Base-by-base conservation (phyloP, 2,113 vertebrate genomes). In the Rattus rattus region DNA sequence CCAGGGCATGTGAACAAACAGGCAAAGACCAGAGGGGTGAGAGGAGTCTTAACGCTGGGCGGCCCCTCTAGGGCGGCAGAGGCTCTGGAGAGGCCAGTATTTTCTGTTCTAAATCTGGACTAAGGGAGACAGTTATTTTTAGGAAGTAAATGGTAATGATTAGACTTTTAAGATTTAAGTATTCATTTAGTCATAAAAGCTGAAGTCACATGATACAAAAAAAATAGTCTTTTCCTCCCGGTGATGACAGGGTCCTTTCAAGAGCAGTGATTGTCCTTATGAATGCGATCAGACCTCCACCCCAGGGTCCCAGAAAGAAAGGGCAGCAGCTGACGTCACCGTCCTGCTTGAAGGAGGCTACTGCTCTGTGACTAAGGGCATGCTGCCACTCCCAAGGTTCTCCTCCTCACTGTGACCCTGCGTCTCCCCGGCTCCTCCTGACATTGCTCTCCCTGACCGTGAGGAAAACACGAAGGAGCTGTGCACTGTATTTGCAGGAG, bases 81-180 rank as follows among this genome's bases (percentile, higher is more conserved):
- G 89, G 92, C 76, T 73, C 56, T 19, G 7, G 5, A 5, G n/a
- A 97, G 92, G 88, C 85, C 90, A 84, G 88, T 88, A 91, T 84
- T 97, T 98, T 98, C 94, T 92, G 95, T 98, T 98, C 97, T 97
- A 96, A 97, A 95, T 43, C 8, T 83, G 95, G 97, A 97, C 95
- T 80, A 88, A 95, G 90, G 91, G 96, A 98, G 97, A 94, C 96
- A 70, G 97, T 79, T 98, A 98, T 98, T 98, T 98, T 98, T 98
- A 98, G 97, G 98, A 97, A 97, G 97, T 97, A 98, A 98, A 97
- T 98, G 97, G 97, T 97, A 97, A 98, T 98, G 97, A 98, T 98
- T 98, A 98, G 97, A 97, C 95, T 91, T 98, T 98, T 96, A 86
- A 96, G 96, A 75, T 81, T 98, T 94, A 98, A 98, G 97, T 70